Evolutionary conservation across 2,113 vertebrate species (phyloP).

Genomic region (Nettapus auritus): DNA sequence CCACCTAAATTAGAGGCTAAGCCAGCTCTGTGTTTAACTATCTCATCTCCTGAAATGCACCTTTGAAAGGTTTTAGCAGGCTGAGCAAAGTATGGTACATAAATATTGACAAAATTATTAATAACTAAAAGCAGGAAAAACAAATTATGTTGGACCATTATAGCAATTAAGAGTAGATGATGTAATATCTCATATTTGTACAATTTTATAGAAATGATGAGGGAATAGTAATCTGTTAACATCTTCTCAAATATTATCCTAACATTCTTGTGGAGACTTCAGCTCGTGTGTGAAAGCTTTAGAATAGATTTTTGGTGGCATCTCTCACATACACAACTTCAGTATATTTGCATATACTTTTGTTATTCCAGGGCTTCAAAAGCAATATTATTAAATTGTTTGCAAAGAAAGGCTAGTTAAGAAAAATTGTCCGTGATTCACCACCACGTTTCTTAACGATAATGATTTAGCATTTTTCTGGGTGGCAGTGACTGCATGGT

Average conservation of each 20-base stretch:
- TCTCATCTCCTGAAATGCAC: constrained; percentile 44
- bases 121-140: neutral
- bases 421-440: neutral
- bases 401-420: neutral
- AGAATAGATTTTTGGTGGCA: neutral
- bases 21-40: constrained; percentile 41
- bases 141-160: neutral
- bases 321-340: neutral
- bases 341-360: neutral
- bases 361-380: neutral
- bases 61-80: neutral
- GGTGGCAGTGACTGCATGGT: neutral
- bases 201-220: rapidly evolving
- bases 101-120: neutral
- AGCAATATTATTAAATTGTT: neutral
- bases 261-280: neutral
- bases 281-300: neutral
- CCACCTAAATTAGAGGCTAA: constrained; percentile 57
- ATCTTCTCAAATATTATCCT: neutral
- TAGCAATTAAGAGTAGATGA: neutral
- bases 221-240: neutral
- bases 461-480: neutral
- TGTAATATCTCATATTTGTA: neutral
- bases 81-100: neutral
- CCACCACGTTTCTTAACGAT: neutral